phyloP scores from a whole-genome alignment of 2,888 invertebrate genomes.

The Erebia epiphron region DNA sequence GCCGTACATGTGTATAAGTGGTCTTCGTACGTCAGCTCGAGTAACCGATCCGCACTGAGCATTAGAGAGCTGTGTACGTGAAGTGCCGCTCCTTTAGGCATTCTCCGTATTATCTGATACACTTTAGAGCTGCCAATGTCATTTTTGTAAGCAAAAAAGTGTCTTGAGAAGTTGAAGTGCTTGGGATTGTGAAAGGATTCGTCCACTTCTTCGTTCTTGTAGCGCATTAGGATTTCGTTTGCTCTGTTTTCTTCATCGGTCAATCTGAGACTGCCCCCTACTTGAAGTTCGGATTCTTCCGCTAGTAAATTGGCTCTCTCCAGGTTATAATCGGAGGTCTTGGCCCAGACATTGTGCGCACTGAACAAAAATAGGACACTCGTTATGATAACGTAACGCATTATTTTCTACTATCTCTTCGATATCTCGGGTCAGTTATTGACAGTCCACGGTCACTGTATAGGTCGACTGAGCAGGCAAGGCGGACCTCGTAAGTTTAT shows the following conservation, averaged over 20 bases:
- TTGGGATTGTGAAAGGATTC: conserved; percentile 73
- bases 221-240: conserved; percentile 82
- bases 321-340: conserved; percentile 49
- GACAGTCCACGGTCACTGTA: conserved; percentile 40
- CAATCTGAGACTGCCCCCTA: conserved; percentile 78
- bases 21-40: conserved; percentile 85
- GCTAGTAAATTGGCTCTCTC: conserved; percentile 54
- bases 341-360: conserved; percentile 41
- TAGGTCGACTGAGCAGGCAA: conserved; percentile 39
- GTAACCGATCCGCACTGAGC: conserved; percentile 82
- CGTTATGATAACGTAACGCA: conserved; percentile 32
- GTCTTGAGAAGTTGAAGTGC: conserved; percentile 84
- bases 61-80: conserved; percentile 87
- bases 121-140: conserved; percentile 85
- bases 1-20: conserved; percentile 82
- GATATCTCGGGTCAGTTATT: conserved; percentile 38
- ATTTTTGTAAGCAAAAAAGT: conserved; percentile 84
- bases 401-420: conserved; percentile 32
- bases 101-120: conserved; percentile 84
- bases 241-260: conserved; percentile 73
- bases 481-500: conserved; percentile 41
- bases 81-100: conserved; percentile 90
- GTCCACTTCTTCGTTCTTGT: conserved; percentile 78
- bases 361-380: conserved; percentile 36
- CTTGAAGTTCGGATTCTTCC: conserved; percentile 67